Evolutionary conservation across 2,888 invertebrate genomes (phyloP), one percentile per base, ranked within the genome.

Genomic region (Plagodis dolabraria): DNA sequence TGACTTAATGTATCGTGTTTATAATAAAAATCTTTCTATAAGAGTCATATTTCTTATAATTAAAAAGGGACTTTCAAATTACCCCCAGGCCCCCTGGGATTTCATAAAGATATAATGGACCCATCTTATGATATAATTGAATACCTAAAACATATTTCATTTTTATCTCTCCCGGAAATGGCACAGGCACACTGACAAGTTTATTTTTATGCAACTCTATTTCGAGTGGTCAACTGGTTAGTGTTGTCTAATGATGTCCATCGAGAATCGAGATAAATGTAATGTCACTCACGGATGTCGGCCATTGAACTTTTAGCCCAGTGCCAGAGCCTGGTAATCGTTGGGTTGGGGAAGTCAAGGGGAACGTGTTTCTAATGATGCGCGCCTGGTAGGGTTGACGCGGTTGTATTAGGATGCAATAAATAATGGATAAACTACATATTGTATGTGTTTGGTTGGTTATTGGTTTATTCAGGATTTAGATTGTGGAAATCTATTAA

Each of bases 221-320:
- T 64, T 65, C 53, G 55, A 60, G 55, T 59, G 60, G 57, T 53
- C 50, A 55, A 57, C 57, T 51, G 55, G 53, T 61, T 60, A 57
- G 63, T 54, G 60, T 55, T 54, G 60, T 47, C 51, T 55, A 10
- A 40, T 40, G 40, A 40, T 40, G 40, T 40, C 40, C 40, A 40
- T 40, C 40, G 40, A 40, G 40, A 10, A 45, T 59, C 45, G 35
- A 71, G 72, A 75, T 79, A 76, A 74, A 58, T 69, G 65, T 72
- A 70, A 67, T 75, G 79, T 77, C 77, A 72, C 69, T 44, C 33
- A 47, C 63, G 33, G 45, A 44, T 55, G 67, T 67, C 71, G 83
- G 85, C 75, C 79, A 69, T 74, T 77, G 78, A 80, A 77, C 83
- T 82, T 83, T 81, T 83, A 83, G 83, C 85, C 83, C 77, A 82